A percentile compares a stretch with the other conserved stretches of the same genome.
Evolutionary conservation across 2,888 invertebrate genomes (phyloP).

Genomic region (Aradus depressus): DNA sequence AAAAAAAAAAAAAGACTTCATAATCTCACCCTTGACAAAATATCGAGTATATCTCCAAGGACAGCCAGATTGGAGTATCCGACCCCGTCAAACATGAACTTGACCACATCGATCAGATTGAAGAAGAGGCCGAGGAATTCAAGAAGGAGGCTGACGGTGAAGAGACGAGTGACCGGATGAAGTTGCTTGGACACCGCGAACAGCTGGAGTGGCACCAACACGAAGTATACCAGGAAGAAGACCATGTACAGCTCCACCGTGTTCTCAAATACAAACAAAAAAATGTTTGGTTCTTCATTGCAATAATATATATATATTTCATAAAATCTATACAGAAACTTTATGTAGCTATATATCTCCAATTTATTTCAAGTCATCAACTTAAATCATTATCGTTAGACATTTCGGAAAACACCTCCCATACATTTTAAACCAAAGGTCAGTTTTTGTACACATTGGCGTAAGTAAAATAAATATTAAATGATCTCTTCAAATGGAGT

Average conservation of each 20-base stretch:
- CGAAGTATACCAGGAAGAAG: slow-evolving; percentile 75
- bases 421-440: too few relatives aligned
- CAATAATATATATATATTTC: background rate
- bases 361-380: too few relatives aligned
- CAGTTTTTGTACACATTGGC: too few relatives aligned
- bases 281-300: background rate
- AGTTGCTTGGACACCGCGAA: slow-evolving; percentile 81
- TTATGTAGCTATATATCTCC: too few relatives aligned
- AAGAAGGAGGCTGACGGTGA: slow-evolving; percentile 73
- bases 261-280: slow-evolving; percentile 57
- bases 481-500: too few relatives aligned
- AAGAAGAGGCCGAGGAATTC: slow-evolving; percentile 78
- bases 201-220: slow-evolving; percentile 77
- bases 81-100: slow-evolving; percentile 82
- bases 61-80: slow-evolving; percentile 73
- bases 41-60: slow-evolving; percentile 85
- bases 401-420: too few relatives aligned
- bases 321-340: too few relatives aligned
- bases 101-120: slow-evolving; percentile 77
- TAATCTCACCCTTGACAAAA: slow-evolving; percentile 67
- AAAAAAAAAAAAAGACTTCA: slow-evolving; percentile 4
- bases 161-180: slow-evolving; percentile 82
- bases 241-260: slow-evolving; percentile 80
- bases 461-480: too few relatives aligned
- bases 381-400: too few relatives aligned